Percentiles rank a stretch among this genome's conserved stretches.
These are phyloP conservation scores for Euschistus heros DNA, from an alignment of 1,140 invertebrate species.

Conservation along the genomic window DNA sequence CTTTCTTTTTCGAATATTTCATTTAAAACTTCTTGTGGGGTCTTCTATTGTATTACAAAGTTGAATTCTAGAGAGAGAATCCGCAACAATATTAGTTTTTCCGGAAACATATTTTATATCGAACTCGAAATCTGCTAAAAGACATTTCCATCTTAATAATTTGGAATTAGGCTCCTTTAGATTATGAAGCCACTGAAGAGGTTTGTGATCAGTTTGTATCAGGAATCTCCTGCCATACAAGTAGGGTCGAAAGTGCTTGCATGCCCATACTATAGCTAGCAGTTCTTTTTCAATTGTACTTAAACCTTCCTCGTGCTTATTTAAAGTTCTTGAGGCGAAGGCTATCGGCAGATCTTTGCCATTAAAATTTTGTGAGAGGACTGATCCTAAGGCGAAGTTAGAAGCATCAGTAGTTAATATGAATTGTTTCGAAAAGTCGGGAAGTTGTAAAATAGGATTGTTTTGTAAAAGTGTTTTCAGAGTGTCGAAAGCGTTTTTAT, in stretches of 20 bases:
- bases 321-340: slow-evolving; percentile 31
- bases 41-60: no score
- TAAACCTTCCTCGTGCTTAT: slow-evolving; percentile 31
- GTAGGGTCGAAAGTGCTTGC: slow-evolving; percentile 38
- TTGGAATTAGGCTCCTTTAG: no score
- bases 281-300: slow-evolving; percentile 38
- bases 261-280: slow-evolving; percentile 40
- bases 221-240: slow-evolving; percentile 37
- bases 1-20: no score
- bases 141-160: no score
- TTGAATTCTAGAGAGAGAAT: no score
- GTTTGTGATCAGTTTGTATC: no score
- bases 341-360: slow-evolving; percentile 31
- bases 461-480: slow-evolving; percentile 3
- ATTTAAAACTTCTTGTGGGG: no score
- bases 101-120: no score
- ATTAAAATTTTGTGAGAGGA: slow-evolving; percentile 32
- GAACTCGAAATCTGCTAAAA: no score
- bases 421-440: no score
- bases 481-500: slow-evolving; percentile 9
- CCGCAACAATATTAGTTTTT: no score
- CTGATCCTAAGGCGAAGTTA: slow-evolving; percentile 31
- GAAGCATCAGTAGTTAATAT: slow-evolving; percentile 34
- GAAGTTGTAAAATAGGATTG: slow-evolving; percentile 32
- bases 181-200: no score